These are phyloP conservation scores for Nomada goodeniana DNA, from an alignment of 2,888 invertebrate species.

Conservation along the genomic window DNA sequence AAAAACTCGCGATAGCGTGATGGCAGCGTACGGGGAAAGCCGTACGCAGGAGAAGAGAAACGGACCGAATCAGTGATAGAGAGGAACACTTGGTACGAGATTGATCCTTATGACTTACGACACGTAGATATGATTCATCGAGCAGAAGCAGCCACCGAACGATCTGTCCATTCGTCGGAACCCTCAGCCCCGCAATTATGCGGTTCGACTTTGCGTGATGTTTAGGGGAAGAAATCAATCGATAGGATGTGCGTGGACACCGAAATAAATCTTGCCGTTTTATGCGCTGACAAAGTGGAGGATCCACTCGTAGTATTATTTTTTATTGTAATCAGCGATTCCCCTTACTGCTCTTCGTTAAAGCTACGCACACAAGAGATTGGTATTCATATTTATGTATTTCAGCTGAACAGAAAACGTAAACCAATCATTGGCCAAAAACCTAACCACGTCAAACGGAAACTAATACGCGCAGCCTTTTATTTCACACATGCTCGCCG, in stretches of 20 bases:
- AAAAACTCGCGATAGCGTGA: slow-evolving; percentile 65
- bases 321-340: too few species aligned
- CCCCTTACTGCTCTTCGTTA: too few species aligned
- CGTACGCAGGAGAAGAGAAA: neutral
- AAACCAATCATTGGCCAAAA: too few species aligned
- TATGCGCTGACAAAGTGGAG: too few species aligned
- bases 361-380: too few species aligned
- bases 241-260: too few species aligned
- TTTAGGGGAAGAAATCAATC: neutral
- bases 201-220: neutral
- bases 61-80: neutral
- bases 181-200: slow-evolving; percentile 22
- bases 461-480: too few species aligned
- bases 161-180: slow-evolving; percentile 9
- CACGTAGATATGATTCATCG: slow-evolving; percentile 53
- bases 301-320: too few species aligned
- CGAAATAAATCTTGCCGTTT: too few species aligned
- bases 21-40: slow-evolving; percentile 44
- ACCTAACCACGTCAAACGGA: too few species aligned
- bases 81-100: slow-evolving; percentile 48
- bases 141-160: slow-evolving; percentile 22
- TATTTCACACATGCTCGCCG: neutral
- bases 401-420: too few species aligned
- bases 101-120: slow-evolving; percentile 68
- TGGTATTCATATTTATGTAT: too few species aligned